These are phyloP conservation scores for Phyllotreta cruciferae DNA, from an alignment of 2,888 invertebrate species.

Conservation along the genomic window DNA sequence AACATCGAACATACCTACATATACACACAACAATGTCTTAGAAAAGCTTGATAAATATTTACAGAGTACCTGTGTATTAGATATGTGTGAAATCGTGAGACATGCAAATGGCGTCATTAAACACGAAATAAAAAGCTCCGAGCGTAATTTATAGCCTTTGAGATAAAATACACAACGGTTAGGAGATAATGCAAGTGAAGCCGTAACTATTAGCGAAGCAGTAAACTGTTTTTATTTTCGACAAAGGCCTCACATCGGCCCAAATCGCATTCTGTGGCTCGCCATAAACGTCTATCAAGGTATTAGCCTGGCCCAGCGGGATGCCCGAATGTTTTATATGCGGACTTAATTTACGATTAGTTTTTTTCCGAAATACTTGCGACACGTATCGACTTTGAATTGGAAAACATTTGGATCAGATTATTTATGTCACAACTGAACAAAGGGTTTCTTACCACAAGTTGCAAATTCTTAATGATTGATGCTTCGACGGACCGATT, in stretches of 20 bases:
- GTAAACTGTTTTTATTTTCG: constrained; percentile 43
- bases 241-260: constrained; percentile 23
- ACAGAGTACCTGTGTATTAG: constrained; percentile 16
- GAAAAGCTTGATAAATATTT: constrained; percentile 22
- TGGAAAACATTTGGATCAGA: constrained; percentile 33
- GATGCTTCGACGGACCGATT: no score
- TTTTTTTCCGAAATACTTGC: constrained; percentile 30
- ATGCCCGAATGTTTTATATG: constrained; percentile 14
- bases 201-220: constrained; percentile 55
- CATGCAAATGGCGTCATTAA: constrained; percentile 26
- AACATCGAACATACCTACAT: background rate
- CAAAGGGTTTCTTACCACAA: no score
- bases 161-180: constrained; percentile 36
- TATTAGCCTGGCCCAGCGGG: constrained; percentile 13
- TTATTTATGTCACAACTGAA: no score
- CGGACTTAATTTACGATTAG: constrained; percentile 3
- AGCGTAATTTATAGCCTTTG: constrained; percentile 24
- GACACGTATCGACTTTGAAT: no score
- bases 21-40: constrained; percentile 12
- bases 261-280: constrained; percentile 24
- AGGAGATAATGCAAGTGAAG: constrained; percentile 44
- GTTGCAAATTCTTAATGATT: no score
- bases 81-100: constrained; percentile 20
- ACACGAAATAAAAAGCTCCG: constrained; percentile 18
- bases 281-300: constrained; percentile 25